phyloP scores from a whole-genome alignment of 2,113 vertebrate genomes.

The Gasterosteus nipponicus region DNA sequence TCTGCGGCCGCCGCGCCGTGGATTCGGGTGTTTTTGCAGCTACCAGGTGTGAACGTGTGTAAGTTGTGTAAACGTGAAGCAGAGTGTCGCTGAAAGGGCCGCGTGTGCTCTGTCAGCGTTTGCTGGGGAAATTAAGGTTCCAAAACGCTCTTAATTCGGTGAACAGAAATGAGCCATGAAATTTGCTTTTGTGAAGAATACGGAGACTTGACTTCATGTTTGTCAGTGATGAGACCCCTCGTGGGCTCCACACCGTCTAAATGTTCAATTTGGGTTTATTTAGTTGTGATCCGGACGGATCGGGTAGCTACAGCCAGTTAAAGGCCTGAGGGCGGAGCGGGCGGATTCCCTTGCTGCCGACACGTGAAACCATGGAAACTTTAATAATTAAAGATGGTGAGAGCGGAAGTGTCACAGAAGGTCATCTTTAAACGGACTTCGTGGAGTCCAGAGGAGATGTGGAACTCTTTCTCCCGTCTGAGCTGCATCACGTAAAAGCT shows the following conservation, averaged over 20 bases:
- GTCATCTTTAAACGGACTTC: too few species aligned
- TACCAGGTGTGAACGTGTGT: conserved; percentile 68
- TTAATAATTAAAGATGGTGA: neutral
- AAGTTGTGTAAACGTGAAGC: conserved; percentile 46
- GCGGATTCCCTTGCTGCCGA: neutral
- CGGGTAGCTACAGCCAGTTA: too few species aligned
- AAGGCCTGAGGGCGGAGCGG: too few species aligned
- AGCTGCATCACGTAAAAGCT: too few species aligned
- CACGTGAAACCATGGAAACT: neutral
- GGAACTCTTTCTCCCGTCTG: too few species aligned
- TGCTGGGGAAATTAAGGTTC: conserved; percentile 12
- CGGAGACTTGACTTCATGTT: neutral
- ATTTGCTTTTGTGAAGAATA: neutral
- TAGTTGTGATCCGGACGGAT: too few species aligned
- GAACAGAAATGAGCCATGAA: neutral
- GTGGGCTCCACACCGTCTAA: neutral
- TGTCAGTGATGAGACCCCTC: neutral
- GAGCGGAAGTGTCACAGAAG: neutral
- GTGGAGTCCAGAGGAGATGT: too few species aligned
- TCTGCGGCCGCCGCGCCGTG: conserved; percentile 52
- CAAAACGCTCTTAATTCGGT: neutral
- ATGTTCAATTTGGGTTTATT: neutral
- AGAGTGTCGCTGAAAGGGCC: conserved; percentile 42
- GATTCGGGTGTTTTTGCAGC: conserved; percentile 61
- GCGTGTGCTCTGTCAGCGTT: conserved; percentile 9